Evolutionary conservation across 2,888 invertebrate species (phyloP).

Genomic region (Parnassius mnemosyne): DNA sequence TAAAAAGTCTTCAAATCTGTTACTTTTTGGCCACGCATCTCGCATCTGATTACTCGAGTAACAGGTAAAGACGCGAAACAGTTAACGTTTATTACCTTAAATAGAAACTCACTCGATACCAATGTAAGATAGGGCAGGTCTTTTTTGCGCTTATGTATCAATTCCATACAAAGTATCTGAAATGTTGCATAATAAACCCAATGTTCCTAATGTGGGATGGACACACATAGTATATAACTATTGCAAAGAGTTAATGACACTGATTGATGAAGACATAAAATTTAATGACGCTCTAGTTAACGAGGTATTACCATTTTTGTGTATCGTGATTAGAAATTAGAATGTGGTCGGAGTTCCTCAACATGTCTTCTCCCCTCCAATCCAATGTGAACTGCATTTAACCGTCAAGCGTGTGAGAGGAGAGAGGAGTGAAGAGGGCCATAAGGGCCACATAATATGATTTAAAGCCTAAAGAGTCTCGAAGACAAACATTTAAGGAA

Average conservation of each 20-base stretch:
- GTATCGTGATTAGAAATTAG: too few relatives aligned
- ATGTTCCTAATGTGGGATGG: conserved; percentile 9
- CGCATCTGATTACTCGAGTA: not conserved
- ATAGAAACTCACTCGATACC: not conserved
- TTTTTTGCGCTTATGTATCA: conserved; percentile 12
- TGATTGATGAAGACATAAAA: conserved; percentile 13
- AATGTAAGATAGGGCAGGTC: conserved; percentile 2
- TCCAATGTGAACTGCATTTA: too few relatives aligned
- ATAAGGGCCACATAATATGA: too few relatives aligned
- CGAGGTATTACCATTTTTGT: too few relatives aligned
- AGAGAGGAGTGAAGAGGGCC: too few relatives aligned
- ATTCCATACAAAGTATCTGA: conserved; percentile 8
- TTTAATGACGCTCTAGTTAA: not conserved
- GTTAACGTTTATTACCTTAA: conserved; percentile 14
- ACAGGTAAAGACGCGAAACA: conserved; percentile 5
- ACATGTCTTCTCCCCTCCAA: too few relatives aligned
- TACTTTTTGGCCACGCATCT: not conserved
- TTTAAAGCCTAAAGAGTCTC: too few relatives aligned
- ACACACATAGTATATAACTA: not conserved
- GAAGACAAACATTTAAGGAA: too few relatives aligned
- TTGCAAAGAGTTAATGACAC: not conserved
- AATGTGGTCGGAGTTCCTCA: too few relatives aligned
- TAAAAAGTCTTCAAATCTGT: too few relatives aligned
- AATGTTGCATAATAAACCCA: conserved; percentile 8
- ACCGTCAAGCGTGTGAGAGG: too few relatives aligned